Percentiles rank a stretch among this genome's conserved stretches.
Conservation (phyloP, 2,888 invertebrate species). For the Folsomia manolachei region DNA sequence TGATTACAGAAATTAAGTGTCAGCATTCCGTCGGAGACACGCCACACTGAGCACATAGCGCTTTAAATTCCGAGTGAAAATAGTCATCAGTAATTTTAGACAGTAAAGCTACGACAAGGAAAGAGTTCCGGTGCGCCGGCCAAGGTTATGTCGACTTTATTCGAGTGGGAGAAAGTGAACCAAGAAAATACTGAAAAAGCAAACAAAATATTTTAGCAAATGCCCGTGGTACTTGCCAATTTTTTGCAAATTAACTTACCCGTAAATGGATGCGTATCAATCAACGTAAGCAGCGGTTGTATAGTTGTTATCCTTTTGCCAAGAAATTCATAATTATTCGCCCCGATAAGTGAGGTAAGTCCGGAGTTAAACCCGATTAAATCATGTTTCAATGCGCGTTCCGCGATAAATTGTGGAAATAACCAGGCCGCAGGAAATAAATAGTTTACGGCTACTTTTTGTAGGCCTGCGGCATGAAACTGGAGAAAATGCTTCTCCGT, state of each 20-base stretch:
- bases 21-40: conserved; percentile 1
- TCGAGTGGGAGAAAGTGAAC: conserved; percentile 41
- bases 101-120: conserved; percentile 21
- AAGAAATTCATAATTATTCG: conserved; percentile 31
- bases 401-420: conserved; percentile 18
- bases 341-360: conserved; percentile 38
- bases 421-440: conserved; percentile 40
- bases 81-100: conserved; percentile 29
- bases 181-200: conserved; percentile 34
- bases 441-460: conserved; percentile 36
- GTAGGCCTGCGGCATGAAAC: conserved; percentile 34
- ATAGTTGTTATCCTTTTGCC: conserved; percentile 28
- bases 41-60: conserved; percentile 33
- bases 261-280: conserved; percentile 39
- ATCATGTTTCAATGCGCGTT: conserved; percentile 29
- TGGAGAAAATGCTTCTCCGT: conserved; percentile 35
- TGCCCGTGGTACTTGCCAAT: background rate
- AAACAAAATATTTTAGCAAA: background rate
- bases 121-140: conserved; percentile 39
- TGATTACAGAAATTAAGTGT: background rate
- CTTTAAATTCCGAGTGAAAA: conserved; percentile 38
- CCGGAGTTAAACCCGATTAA: conserved; percentile 32
- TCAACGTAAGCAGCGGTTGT: conserved; percentile 35
- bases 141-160: conserved; percentile 36
- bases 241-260: conserved; percentile 20